Percentiles rank a stretch among this genome's conserved stretches.
Evolutionary conservation across 2,797 vertebrate genomes (phyloP).

Genomic region (Gorsachius magnificus): DNA sequence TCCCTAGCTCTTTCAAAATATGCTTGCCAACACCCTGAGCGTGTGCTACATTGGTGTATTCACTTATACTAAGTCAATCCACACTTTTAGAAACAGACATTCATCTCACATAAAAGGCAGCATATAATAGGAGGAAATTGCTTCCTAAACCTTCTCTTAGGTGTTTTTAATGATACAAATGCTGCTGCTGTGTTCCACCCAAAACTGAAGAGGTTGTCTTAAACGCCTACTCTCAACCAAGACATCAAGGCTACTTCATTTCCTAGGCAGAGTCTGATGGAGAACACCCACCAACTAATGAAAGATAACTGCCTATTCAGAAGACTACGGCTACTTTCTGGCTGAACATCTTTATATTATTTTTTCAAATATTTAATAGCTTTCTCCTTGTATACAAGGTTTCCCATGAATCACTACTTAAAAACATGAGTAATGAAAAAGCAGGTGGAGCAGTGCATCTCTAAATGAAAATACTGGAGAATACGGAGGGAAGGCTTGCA

Average conservation of each 20-base stretch:
- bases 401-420: background rate
- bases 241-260: background rate
- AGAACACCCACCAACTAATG: background rate
- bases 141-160: background rate
- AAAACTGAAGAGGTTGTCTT: background rate
- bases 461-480: background rate
- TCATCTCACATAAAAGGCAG: background rate
- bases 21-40: background rate
- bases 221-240: background rate
- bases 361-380: background rate
- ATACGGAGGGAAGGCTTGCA: accelerated
- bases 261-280: background rate
- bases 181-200: background rate
- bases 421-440: background rate
- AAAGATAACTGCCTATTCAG: background rate
- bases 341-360: background rate
- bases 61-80: background rate
- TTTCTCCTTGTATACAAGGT: background rate
- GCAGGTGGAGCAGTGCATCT: background rate
- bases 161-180: background rate
- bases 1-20: background rate
- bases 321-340: background rate
- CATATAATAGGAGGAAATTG: background rate
- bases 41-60: accelerated
- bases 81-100: background rate